Conservation (phyloP, 30 jellyfish, hydroid and myxozoan genomes). For the Turritopsis dohrnii region DNA sequence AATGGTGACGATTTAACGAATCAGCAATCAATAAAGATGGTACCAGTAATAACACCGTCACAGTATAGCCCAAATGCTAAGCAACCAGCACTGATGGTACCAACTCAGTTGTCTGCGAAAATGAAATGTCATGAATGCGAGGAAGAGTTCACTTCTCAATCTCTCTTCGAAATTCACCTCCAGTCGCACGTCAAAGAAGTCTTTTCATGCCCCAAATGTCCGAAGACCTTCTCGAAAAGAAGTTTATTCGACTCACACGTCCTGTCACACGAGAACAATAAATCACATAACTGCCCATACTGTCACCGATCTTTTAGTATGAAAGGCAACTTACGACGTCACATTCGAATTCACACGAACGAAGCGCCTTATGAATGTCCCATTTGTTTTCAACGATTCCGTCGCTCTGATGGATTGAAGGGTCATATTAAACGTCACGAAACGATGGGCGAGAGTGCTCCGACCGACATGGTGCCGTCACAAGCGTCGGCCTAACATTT, state of each 20-base stretch:
- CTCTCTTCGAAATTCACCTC: slow-evolving; percentile 38
- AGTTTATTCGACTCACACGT: slow-evolving; percentile 31
- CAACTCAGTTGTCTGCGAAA: not conserved
- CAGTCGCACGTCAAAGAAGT: slow-evolving; percentile 36
- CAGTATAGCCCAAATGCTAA: not conserved
- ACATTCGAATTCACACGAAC: slow-evolving; percentile 42
- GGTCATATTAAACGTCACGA: slow-evolving; percentile 47
- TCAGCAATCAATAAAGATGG: not conserved
- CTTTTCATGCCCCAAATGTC: slow-evolving; percentile 27
- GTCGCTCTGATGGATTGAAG: slow-evolving; percentile 41
- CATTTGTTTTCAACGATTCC: slow-evolving; percentile 44
- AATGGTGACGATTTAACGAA: not conserved
- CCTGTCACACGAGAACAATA: slow-evolving; percentile 28
- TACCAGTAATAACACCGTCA: slow-evolving; percentile 6
- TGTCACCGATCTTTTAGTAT: slow-evolving; percentile 39
- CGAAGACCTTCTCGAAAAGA: slow-evolving; percentile 28
- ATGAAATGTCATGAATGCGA: slow-evolving; percentile 32
- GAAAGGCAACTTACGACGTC: slow-evolving; percentile 42
- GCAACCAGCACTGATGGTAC: not conserved
- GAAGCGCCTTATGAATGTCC: slow-evolving; percentile 54
- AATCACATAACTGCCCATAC: slow-evolving; percentile 43
- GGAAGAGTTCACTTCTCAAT: slow-evolving; percentile 30
- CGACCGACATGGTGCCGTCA: slow-evolving; percentile 40
- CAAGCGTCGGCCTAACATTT: slow-evolving; percentile 32
- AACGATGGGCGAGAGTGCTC: slow-evolving; percentile 46